Evolutionary conservation across 1,140 invertebrate species (phyloP).

Genomic region (Meloidogyne hapla): DNA sequence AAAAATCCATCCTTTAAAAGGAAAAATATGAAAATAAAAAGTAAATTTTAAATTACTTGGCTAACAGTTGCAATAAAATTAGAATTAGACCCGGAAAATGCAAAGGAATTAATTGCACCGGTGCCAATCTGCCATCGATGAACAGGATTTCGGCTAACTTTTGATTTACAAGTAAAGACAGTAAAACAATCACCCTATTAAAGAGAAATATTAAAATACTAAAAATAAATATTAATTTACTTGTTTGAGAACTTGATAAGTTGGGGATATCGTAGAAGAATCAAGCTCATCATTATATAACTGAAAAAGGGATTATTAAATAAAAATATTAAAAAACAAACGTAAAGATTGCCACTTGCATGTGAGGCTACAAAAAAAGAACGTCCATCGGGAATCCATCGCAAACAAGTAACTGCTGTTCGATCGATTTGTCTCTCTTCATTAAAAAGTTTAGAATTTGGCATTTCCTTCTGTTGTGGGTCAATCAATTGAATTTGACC

Average conservation of each 20-base stretch:
- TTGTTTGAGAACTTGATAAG: slow-evolving; percentile 86
- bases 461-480: slow-evolving; percentile 83
- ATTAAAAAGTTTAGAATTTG: slow-evolving; percentile 85
- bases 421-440: slow-evolving; percentile 98
- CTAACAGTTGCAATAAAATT: slow-evolving; percentile 82
- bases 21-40: neutral
- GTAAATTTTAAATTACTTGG: slow-evolving; percentile 38
- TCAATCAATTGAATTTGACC: slow-evolving; percentile 95
- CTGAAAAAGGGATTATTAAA: neutral
- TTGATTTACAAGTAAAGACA: slow-evolving; percentile 92
- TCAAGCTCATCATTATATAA: slow-evolving; percentile 87
- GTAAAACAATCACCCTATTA: slow-evolving; percentile 81
- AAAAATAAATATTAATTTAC: neutral
- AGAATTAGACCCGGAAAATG: slow-evolving; percentile 84
- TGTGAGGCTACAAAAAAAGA: slow-evolving; percentile 91
- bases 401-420: slow-evolving; percentile 89
- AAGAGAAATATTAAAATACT: neutral
- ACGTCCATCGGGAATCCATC: slow-evolving; percentile 89
- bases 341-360: slow-evolving; percentile 91
- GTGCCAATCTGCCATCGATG: slow-evolving; percentile 79
- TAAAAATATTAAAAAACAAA: slow-evolving; percentile 64
- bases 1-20: slow-evolving; percentile 84
- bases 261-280: slow-evolving; percentile 76
- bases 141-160: slow-evolving; percentile 91
- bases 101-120: slow-evolving; percentile 86